Evolutionary conservation across 2,888 invertebrate genomes (phyloP).

Genomic region (Ecdyonurus torrentis): DNA sequence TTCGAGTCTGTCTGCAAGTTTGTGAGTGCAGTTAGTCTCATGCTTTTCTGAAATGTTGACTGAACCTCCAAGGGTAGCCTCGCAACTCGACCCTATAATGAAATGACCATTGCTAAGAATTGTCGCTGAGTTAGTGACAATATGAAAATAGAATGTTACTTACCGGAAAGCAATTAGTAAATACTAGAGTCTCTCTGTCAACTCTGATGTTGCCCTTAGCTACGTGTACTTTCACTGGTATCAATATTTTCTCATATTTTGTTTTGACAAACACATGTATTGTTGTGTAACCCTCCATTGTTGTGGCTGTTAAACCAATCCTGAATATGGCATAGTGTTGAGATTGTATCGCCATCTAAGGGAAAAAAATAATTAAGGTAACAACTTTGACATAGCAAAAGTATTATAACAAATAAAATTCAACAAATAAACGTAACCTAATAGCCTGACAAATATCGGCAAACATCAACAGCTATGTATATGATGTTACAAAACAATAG

Average conservation of each 20-base stretch:
- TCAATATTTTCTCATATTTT: slow-evolving; percentile 45
- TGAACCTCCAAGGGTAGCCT: slow-evolving; percentile 59
- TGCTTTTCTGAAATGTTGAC: slow-evolving; percentile 61
- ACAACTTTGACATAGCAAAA: too few relatives aligned
- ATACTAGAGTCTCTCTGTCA: slow-evolving; percentile 46
- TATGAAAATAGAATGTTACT: slow-evolving; percentile 22
- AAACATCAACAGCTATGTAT: too few relatives aligned
- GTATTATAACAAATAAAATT: too few relatives aligned
- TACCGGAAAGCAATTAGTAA: slow-evolving; percentile 68
- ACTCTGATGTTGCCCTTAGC: slow-evolving; percentile 55
- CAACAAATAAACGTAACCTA: too few relatives aligned
- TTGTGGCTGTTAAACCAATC: slow-evolving; percentile 49
- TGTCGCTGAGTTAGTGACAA: background rate
- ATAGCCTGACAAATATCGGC: too few relatives aligned
- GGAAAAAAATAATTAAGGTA: too few relatives aligned
- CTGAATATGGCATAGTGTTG: slow-evolving; percentile 51
- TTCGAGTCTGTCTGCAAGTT: slow-evolving; percentile 43
- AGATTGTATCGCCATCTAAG: slow-evolving; percentile 38
- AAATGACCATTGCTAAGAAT: too few relatives aligned
- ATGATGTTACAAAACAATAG: too few relatives aligned
- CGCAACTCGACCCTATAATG: slow-evolving; percentile 52
- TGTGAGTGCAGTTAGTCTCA: slow-evolving; percentile 54
- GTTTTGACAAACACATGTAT: slow-evolving; percentile 59
- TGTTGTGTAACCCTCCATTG: slow-evolving; percentile 44
- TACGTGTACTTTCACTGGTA: slow-evolving; percentile 58